Percentiles rank a stretch among this genome's conserved stretches.
Conservation (phyloP, 2,113 vertebrate genomes). For the Boulengeromyrus knoepffleri region DNA sequence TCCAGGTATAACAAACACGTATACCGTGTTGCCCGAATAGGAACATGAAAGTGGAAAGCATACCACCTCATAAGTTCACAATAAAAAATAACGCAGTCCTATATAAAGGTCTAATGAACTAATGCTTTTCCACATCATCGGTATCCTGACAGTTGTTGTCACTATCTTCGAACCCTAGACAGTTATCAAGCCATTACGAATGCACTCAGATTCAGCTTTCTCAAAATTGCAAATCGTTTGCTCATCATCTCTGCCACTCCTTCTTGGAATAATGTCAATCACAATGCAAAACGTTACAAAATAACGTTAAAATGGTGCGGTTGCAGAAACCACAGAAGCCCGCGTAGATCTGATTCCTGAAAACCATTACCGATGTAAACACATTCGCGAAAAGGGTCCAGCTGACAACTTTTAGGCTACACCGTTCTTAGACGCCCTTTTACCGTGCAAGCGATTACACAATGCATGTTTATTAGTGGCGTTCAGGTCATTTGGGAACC, state of each 20-base stretch:
- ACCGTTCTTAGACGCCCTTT: background rate
- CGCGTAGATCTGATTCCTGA: background rate
- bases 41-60: background rate
- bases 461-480: background rate
- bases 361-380: background rate
- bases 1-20: background rate
- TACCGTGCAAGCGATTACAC: background rate
- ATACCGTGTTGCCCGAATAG: background rate
- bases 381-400: background rate
- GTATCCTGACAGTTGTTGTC: background rate
- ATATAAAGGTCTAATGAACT: background rate
- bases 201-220: background rate
- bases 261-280: background rate
- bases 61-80: background rate
- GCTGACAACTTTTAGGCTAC: background rate
- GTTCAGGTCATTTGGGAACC: background rate
- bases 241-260: background rate
- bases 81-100: background rate
- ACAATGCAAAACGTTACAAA: background rate
- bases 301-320: background rate
- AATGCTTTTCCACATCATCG: background rate
- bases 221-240: background rate
- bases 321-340: background rate
- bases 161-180: background rate
- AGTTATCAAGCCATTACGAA: background rate